phyloP scores from a whole-genome alignment of 2,888 invertebrate species.

The Ethmia dodecea region DNA sequence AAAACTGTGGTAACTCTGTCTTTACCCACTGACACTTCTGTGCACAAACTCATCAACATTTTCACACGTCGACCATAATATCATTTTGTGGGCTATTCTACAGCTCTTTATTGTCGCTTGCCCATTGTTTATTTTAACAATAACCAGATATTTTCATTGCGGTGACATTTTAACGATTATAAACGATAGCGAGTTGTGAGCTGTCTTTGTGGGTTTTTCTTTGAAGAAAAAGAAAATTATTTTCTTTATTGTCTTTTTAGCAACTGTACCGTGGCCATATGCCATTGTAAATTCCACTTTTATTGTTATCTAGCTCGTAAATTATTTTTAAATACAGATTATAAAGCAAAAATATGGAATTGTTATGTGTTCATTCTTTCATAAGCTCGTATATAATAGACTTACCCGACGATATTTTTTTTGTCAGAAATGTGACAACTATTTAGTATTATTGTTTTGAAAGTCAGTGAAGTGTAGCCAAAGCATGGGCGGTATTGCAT shows the following conservation, averaged over 20 bases:
- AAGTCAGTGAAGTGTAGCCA: slow-evolving; percentile 5
- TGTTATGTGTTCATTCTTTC: slow-evolving; percentile 12
- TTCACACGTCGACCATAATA: slow-evolving; percentile 54
- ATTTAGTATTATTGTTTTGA: slow-evolving; percentile 5
- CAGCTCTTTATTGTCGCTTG: slow-evolving; percentile 53
- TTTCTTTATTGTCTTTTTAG: slow-evolving; percentile 39
- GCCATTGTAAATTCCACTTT: slow-evolving; percentile 38
- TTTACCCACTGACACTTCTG: slow-evolving; percentile 21
- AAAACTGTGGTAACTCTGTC: not conserved
- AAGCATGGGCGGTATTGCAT: slow-evolving; percentile 8
- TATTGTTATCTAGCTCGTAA: slow-evolving; percentile 35
- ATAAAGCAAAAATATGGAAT: slow-evolving; percentile 8
- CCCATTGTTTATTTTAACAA: slow-evolving; percentile 73
- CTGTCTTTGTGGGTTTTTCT: slow-evolving; percentile 28
- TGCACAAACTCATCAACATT: slow-evolving; percentile 38
- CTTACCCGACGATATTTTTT: slow-evolving; percentile 7
- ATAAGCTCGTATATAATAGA: slow-evolving; percentile 10
- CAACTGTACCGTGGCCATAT: slow-evolving; percentile 39
- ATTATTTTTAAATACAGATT: slow-evolving; percentile 35
- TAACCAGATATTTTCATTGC: slow-evolving; percentile 61
- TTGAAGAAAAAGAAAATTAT: slow-evolving; percentile 27
- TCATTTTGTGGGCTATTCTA: slow-evolving; percentile 54
- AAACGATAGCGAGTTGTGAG: slow-evolving; percentile 43
- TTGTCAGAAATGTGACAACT: slow-evolving; percentile 7
- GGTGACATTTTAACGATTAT: slow-evolving; percentile 63